A percentile compares a stretch with the other conserved stretches of the same genome.
These are phyloP conservation scores for Cephus rjabovi DNA, from an alignment of 2,888 invertebrate genomes.

Conservation along the genomic window DNA sequence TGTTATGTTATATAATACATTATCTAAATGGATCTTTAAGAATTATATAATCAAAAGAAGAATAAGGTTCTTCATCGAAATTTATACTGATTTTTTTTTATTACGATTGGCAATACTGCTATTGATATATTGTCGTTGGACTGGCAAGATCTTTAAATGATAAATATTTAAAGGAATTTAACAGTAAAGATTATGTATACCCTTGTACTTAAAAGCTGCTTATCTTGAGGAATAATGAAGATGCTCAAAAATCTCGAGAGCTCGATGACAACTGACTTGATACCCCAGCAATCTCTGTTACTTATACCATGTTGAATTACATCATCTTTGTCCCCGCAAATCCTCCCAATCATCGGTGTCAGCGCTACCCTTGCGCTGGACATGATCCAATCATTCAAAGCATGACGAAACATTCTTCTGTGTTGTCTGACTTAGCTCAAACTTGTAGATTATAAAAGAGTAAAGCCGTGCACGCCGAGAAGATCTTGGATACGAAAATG, in stretches of 20 bases:
- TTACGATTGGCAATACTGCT: background rate
- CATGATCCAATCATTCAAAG: background rate
- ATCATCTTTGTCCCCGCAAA: background rate
- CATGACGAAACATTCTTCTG: background rate
- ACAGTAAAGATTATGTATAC: background rate
- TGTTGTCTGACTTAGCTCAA: background rate
- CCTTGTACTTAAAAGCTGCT: background rate
- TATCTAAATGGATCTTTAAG: background rate
- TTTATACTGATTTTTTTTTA: background rate
- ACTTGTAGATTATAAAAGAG: background rate
- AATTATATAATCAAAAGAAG: background rate
- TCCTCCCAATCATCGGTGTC: background rate
- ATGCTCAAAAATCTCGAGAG: background rate
- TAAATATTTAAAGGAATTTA: background rate
- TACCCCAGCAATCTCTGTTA: background rate
- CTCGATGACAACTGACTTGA: background rate
- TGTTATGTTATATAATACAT: background rate
- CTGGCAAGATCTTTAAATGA: background rate
- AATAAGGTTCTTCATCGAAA: background rate
- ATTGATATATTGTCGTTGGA: background rate
- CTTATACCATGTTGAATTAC: slow-evolving; percentile 3
- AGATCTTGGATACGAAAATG: background rate
- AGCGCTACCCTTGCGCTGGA: background rate
- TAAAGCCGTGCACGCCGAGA: background rate
- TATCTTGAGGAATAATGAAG: background rate